A percentile compares a stretch with the other conserved stretches of the same genome.
phyloP scores from a whole-genome alignment of 2,113 vertebrate genomes.

The Anthoscopus minutus region DNA sequence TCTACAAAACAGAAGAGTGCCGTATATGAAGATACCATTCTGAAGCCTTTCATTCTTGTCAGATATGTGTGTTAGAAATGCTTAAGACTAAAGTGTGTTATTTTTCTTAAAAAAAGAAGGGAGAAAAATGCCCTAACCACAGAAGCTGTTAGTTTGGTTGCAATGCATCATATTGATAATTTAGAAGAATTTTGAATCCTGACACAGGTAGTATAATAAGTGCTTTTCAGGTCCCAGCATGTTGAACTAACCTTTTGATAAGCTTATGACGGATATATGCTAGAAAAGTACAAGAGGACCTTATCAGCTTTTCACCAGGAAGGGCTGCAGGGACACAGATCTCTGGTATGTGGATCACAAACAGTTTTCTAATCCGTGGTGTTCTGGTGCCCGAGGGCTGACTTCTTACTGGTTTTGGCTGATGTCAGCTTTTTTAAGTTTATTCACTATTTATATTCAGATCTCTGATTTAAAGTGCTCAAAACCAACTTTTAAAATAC shows the following conservation, averaged over 20 bases:
- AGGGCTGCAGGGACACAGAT: neutral
- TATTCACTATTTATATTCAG: neutral
- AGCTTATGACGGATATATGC: neutral
- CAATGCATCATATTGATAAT: neutral
- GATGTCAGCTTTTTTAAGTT: neutral
- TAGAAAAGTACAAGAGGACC: neutral
- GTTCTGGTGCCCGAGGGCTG: neutral
- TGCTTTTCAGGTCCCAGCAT: neutral
- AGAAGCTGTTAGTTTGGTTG: neutral
- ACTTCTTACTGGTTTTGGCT: neutral
- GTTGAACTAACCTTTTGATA: neutral
- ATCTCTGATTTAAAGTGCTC: neutral
- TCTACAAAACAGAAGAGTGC: neutral
- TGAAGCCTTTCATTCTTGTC: neutral
- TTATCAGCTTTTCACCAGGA: neutral
- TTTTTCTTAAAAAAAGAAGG: neutral
- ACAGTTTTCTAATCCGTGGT: neutral
- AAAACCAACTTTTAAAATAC: neutral
- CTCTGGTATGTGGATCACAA: neutral
- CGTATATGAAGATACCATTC: neutral
- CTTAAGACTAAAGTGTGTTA: neutral
- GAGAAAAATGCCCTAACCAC: neutral
- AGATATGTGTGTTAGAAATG: neutral
- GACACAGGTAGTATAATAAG: neutral
- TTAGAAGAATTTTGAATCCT: neutral